Percentiles rank a stretch among this genome's conserved stretches.
These are phyloP conservation scores for Synergus laeviventris DNA, from an alignment of 2,888 invertebrate genomes.

Conservation along the genomic window DNA sequence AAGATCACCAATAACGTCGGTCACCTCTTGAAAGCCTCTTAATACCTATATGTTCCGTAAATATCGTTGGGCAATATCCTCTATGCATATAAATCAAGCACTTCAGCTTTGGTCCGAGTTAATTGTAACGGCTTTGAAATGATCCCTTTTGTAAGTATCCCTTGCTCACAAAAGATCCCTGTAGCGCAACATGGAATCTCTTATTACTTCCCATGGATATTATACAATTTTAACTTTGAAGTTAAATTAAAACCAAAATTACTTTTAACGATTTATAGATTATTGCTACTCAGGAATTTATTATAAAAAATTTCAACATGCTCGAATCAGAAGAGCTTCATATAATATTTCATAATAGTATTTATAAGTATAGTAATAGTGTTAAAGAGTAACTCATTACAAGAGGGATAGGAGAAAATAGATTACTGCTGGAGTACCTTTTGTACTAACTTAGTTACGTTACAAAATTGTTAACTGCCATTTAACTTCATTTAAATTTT, in stretches of 20 bases:
- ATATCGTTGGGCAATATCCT: slow-evolving; percentile 54
- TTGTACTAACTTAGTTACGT: no score
- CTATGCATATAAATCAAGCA: slow-evolving; percentile 58
- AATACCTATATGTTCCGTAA: slow-evolving; percentile 49
- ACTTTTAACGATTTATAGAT: background rate
- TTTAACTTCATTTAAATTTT: no score
- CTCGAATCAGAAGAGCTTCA: no score
- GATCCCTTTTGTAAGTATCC: slow-evolving; percentile 12
- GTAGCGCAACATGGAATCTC: background rate
- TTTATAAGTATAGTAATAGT: no score
- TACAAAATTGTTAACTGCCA: no score
- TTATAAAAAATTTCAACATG: no score
- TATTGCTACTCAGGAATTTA: no score
- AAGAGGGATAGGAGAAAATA: no score
- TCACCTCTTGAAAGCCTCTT: slow-evolving; percentile 51
- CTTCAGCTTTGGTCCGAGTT: slow-evolving; percentile 27
- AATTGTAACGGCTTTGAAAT: slow-evolving; percentile 32
- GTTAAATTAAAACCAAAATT: background rate
- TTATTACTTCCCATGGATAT: background rate
- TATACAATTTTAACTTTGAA: background rate
- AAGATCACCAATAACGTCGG: slow-evolving; percentile 53
- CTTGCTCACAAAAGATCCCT: slow-evolving; percentile 16
- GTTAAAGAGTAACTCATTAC: no score
- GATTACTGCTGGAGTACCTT: no score
- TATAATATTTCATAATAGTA: no score